phyloP scores from a whole-genome alignment of 2,797 vertebrate species.

The Alosa sapidissima region DNA sequence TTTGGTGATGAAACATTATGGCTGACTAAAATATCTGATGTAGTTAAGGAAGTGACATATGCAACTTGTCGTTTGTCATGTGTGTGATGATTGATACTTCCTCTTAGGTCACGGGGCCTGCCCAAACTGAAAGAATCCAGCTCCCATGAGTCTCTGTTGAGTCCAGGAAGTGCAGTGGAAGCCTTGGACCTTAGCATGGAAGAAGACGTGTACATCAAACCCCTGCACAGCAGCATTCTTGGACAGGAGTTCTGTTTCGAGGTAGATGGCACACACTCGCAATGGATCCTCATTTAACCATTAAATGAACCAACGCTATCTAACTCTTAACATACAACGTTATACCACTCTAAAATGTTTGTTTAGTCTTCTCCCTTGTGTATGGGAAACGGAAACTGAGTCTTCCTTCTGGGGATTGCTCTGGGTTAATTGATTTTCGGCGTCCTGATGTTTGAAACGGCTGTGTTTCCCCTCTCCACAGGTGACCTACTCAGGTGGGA shows the following conservation, averaged over 20 bases:
- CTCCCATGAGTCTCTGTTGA: conserved; percentile 92
- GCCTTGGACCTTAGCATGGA: conserved; percentile 87
- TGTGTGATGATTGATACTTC: conserved; percentile 9
- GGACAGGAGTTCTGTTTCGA: conserved; percentile 98
- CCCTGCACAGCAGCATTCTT: conserved; percentile 93
- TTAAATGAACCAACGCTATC: background rate
- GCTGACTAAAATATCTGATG: background rate
- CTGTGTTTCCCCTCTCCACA: conserved; percentile 56
- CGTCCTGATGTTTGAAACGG: background rate
- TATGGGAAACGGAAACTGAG: background rate
- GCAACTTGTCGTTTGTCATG: background rate
- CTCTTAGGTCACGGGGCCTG: conserved; percentile 81
- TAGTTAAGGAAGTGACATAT: background rate
- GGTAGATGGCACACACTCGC: conserved; percentile 67
- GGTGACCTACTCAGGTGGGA: conserved; percentile 91
- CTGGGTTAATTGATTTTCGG: background rate
- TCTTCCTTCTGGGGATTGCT: background rate
- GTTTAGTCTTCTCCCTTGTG: background rate
- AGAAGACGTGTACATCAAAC: conserved; percentile 87
- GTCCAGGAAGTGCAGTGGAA: conserved; percentile 84
- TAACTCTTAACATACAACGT: background rate
- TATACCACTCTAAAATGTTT: background rate
- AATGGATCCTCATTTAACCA: background rate
- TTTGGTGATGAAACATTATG: background rate
- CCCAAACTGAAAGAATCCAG: conserved; percentile 89